Evolutionary conservation across 1,140 invertebrate genomes (phyloP).

Genomic region (Muscidifurax raptorellus): DNA sequence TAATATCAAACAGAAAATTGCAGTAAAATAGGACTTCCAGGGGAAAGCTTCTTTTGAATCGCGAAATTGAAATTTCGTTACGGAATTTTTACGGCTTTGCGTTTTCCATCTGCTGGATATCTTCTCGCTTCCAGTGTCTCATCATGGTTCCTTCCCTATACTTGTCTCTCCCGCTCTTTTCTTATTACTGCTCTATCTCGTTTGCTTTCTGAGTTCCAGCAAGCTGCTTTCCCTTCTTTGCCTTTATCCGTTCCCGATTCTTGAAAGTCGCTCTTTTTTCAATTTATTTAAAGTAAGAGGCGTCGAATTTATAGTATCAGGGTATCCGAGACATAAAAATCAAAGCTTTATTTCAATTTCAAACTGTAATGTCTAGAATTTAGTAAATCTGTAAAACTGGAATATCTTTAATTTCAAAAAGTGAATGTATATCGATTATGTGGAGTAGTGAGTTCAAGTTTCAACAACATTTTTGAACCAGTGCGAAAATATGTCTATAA

Average conservation of each 20-base stretch:
- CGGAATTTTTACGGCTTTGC: slow-evolving; percentile 44
- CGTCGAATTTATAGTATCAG: too few species aligned
- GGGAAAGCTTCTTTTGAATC: background rate
- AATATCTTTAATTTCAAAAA: too few species aligned
- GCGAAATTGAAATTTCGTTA: slow-evolving; percentile 30
- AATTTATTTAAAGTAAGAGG: background rate
- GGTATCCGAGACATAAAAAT: too few species aligned
- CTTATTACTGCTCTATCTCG: slow-evolving; percentile 4
- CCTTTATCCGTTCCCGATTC: background rate
- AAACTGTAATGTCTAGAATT: too few species aligned
- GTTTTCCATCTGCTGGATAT: slow-evolving; percentile 30
- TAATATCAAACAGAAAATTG: background rate
- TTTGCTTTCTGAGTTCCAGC: background rate
- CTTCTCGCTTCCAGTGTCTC: background rate
- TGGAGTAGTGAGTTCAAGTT: too few species aligned
- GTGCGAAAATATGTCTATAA: background rate
- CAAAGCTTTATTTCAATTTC: too few species aligned
- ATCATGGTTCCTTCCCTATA: background rate
- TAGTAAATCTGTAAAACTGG: too few species aligned
- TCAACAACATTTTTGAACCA: background rate
- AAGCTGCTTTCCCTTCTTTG: background rate
- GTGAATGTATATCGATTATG: too few species aligned
- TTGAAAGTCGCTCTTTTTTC: slow-evolving; percentile 27
- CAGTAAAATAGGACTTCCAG: background rate
- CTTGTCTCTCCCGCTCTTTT: slow-evolving; percentile 39